A percentile compares a stretch with the other conserved stretches of the same genome.
Conservation (phyloP, 1,140 invertebrate species). For the Neocloeon triangulifer region DNA sequence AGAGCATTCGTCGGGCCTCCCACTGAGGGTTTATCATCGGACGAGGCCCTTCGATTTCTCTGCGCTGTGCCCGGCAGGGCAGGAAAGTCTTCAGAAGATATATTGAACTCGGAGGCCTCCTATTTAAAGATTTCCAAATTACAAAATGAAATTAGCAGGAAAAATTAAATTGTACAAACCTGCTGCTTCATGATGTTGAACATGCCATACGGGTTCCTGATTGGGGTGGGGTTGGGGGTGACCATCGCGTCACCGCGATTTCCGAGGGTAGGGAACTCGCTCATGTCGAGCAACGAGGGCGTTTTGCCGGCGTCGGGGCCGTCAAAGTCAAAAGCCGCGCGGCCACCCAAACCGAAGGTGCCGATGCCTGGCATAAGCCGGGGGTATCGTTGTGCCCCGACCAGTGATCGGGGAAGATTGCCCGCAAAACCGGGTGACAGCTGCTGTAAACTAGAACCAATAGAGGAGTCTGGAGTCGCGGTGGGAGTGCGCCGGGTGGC, state of each 20-base stretch:
- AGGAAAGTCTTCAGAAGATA: conserved; percentile 96
- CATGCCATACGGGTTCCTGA: conserved; percentile 67
- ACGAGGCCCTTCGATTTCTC: conserved; percentile 6
- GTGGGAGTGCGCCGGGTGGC: too few species aligned
- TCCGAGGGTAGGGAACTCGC: conserved; percentile 75
- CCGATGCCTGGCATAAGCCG: conserved; percentile 7
- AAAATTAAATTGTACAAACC: background rate
- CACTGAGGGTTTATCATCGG: background rate
- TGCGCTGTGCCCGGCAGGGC: conserved; percentile 55
- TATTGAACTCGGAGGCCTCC: conserved; percentile 85
- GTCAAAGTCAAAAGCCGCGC: too few species aligned
- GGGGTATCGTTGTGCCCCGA: conserved; percentile 9
- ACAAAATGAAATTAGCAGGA: conserved; percentile 14
- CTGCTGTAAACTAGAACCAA: too few species aligned
- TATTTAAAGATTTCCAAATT: conserved; percentile 95
- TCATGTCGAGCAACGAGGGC: conserved; percentile 63
- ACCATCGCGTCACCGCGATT: conserved; percentile 56
- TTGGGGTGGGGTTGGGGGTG: conserved; percentile 45
- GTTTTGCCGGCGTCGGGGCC: conserved; percentile 44
- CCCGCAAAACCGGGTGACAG: too few species aligned
- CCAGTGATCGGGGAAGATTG: too few species aligned
- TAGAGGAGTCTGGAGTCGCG: too few species aligned
- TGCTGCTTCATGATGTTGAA: conserved; percentile 8
- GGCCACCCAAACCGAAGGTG: background rate
- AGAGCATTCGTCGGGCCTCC: conserved; percentile 6